A percentile compares a stretch with the other conserved stretches of the same genome.
phyloP scores from a whole-genome alignment of 2,888 invertebrate genomes.

The Xanthorhoe spadicearia region DNA sequence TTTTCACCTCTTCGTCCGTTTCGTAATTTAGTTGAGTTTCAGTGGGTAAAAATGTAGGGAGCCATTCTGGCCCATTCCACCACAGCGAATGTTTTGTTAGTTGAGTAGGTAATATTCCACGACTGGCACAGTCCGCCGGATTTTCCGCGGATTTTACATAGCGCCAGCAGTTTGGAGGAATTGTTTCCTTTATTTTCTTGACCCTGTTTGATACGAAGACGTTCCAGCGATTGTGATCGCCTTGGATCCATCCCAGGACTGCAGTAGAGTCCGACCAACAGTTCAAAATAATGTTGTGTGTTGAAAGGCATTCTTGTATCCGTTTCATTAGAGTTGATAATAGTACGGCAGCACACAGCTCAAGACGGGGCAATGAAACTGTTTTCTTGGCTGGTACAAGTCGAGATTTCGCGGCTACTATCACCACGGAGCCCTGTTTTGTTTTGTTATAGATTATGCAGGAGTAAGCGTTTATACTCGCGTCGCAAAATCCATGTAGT shows the following conservation, averaged over 20 bases:
- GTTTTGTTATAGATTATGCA: slow-evolving; percentile 10
- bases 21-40: neutral
- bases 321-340: slow-evolving; percentile 24
- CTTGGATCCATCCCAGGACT: slow-evolving; percentile 26
- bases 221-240: slow-evolving; percentile 32
- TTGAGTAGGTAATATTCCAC: slow-evolving; percentile 26
- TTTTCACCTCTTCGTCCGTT: slow-evolving; percentile 2
- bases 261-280: slow-evolving; percentile 32
- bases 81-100: slow-evolving; percentile 32
- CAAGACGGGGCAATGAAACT: slow-evolving; percentile 24
- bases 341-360: slow-evolving; percentile 21
- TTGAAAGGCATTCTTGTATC: slow-evolving; percentile 11
- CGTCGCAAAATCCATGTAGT: slow-evolving; percentile 30
- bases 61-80: slow-evolving; percentile 38
- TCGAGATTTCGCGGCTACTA: slow-evolving; percentile 17
- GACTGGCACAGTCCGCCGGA: slow-evolving; percentile 37
- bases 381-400: slow-evolving; percentile 19
- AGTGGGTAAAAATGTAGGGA: neutral
- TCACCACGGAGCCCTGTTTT: slow-evolving; percentile 2
- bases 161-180: slow-evolving; percentile 27
- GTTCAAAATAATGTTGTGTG: slow-evolving; percentile 4
- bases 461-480: slow-evolving; percentile 8
- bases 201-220: slow-evolving; percentile 32
- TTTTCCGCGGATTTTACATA: slow-evolving; percentile 28
- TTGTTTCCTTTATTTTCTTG: slow-evolving; percentile 13